These are phyloP conservation scores for Chorisops tibialis DNA, from an alignment of 2,888 invertebrate species.

Conservation along the genomic window DNA sequence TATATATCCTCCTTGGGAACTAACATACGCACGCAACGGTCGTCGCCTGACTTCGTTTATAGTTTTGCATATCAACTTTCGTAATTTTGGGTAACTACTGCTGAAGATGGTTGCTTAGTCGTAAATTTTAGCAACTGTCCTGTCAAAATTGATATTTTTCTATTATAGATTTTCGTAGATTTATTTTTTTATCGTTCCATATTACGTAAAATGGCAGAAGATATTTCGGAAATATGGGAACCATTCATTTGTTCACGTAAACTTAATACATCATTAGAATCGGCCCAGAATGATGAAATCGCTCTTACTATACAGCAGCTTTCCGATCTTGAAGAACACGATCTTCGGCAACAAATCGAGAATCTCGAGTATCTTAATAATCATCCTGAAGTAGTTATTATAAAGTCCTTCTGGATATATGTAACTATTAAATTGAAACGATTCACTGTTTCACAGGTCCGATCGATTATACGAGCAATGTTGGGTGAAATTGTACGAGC, in stretches of 20 bases:
- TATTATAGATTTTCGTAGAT: too few species aligned
- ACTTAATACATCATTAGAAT: neutral
- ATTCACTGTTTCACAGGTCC: constrained; percentile 1
- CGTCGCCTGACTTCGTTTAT: too few species aligned
- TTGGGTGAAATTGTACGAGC: neutral
- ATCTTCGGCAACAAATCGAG: neutral
- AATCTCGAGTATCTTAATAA: constrained; percentile 5
- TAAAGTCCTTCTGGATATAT: neutral
- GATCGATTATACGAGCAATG: constrained; percentile 1
- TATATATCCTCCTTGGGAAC: too few species aligned
- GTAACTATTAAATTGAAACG: neutral
- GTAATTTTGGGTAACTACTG: too few species aligned
- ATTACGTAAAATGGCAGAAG: constrained; percentile 2
- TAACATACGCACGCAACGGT: too few species aligned
- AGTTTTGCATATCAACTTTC: too few species aligned
- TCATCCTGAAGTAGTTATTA: neutral
- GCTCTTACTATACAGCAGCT: neutral
- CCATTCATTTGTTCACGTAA: neutral
- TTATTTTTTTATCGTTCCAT: too few species aligned
- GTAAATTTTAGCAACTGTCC: too few species aligned
- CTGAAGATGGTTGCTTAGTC: too few species aligned
- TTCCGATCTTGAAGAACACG: neutral
- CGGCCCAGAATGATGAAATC: too few species aligned
- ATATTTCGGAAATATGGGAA: constrained; percentile 10
- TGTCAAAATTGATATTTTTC: too few species aligned